phyloP scores from a whole-genome alignment of 2,888 invertebrate species.

The Trachelus stipa region DNA sequence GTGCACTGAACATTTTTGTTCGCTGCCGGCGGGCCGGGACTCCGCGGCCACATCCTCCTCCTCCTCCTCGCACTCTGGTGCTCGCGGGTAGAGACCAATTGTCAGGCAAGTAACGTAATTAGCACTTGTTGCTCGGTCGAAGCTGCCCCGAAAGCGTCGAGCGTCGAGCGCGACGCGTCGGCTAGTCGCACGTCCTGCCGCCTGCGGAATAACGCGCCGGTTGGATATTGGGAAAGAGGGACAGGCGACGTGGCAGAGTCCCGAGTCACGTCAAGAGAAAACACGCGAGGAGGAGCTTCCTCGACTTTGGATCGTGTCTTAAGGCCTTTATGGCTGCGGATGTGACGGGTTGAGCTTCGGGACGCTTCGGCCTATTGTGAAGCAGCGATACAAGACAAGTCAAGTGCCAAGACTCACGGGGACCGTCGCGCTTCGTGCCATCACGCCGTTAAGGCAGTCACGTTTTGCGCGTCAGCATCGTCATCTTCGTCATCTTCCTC shows the following conservation, averaged over 20 bases:
- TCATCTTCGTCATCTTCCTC: constrained; percentile 13
- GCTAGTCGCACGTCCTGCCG: neutral
- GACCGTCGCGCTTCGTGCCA: constrained; percentile 23
- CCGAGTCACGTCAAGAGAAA: neutral
- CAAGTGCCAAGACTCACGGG: constrained; percentile 29
- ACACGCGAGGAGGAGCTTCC: too few species aligned
- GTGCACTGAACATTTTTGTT: neutral
- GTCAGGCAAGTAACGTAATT: neutral
- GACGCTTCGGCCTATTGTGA: constrained; percentile 21
- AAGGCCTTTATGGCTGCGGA: too few species aligned
- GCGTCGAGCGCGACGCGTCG: neutral
- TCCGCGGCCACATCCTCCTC: neutral
- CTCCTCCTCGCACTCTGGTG: neutral
- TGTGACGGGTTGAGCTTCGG: too few species aligned
- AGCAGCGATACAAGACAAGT: constrained; percentile 26
- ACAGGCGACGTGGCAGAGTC: neutral
- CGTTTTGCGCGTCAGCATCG: constrained; percentile 23
- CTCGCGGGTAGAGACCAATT: neutral
- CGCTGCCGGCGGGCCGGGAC: too few species aligned
- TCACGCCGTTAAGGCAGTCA: constrained; percentile 30
- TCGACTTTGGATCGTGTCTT: too few species aligned
- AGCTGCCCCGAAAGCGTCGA: neutral
- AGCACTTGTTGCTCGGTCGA: neutral
- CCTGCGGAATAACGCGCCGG: too few species aligned
- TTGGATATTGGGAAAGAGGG: neutral